A percentile compares a stretch with the other conserved stretches of the same genome.
Conservation (phyloP, 2,888 invertebrate genomes). For the Hemistola chrysoprasaria region DNA sequence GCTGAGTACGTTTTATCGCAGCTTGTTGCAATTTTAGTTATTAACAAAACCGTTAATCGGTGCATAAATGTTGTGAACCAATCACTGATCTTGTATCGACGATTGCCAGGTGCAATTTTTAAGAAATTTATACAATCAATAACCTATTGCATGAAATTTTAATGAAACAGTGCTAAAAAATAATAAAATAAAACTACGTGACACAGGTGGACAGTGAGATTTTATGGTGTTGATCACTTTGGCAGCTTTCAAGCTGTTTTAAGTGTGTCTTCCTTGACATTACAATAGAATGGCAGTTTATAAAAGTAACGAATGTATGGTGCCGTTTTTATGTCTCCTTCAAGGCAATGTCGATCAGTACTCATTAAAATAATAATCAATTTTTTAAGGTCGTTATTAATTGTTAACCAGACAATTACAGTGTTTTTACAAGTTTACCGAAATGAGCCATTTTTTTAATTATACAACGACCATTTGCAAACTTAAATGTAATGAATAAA, state of each 20-base stretch:
- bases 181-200: conserved; percentile 15
- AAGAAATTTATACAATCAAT: conserved; percentile 33
- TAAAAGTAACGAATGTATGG: conserved; percentile 8
- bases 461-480: too few species aligned
- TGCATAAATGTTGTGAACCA: conserved; percentile 26
- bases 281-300: conserved; percentile 5
- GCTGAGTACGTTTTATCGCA: too few species aligned
- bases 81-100: conserved; percentile 26
- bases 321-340: not conserved
- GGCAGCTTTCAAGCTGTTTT: conserved; percentile 4
- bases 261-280: conserved; percentile 21
- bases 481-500: too few species aligned
- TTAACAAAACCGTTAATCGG: conserved; percentile 26
- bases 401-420: too few species aligned
- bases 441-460: too few species aligned
- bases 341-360: too few species aligned
- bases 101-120: conserved; percentile 45
- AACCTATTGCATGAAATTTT: conserved; percentile 40
- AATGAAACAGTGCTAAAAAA: conserved; percentile 13
- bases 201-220: conserved; percentile 26
- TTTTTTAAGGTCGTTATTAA: too few species aligned
- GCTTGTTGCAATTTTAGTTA: conserved; percentile 33
- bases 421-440: too few species aligned
- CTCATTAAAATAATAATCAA: too few species aligned
- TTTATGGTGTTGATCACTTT: conserved; percentile 20